phyloP scores from a whole-genome alignment of 1,140 invertebrate species.

The Pygmarrhopalites habei region DNA sequence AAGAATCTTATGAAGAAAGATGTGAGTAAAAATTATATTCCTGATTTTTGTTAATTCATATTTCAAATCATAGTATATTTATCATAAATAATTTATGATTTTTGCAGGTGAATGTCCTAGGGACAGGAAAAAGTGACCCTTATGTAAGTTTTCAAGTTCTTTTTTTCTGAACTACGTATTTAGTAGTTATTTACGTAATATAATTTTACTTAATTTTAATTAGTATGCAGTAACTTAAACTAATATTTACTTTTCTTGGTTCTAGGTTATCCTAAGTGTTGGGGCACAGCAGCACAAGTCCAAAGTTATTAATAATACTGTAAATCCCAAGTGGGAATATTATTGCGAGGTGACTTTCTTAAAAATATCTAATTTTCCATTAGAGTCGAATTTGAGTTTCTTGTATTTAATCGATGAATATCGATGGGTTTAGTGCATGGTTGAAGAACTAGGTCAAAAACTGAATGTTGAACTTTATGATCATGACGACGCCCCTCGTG shows the following conservation, averaged over 20 bases:
- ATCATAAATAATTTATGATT: not conserved
- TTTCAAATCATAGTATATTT: not conserved
- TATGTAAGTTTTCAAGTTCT: too few species aligned
- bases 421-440: conserved; percentile 36
- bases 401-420: too few species aligned
- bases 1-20: conserved; percentile 88
- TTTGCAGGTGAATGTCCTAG: conserved; percentile 62
- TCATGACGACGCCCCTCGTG: conserved; percentile 35
- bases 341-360: conserved; percentile 71
- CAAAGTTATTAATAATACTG: conserved; percentile 78
- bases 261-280: conserved; percentile 72
- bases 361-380: too few species aligned
- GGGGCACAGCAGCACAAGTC: conserved; percentile 84
- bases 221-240: too few species aligned
- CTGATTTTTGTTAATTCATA: not conserved
- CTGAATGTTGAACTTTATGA: conserved; percentile 36
- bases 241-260: too few species aligned
- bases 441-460: conserved; percentile 37
- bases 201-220: too few species aligned
- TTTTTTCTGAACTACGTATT: too few species aligned
- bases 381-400: too few species aligned
- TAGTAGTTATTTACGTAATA: too few species aligned
- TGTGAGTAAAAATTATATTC: conserved; percentile 41
- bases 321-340: conserved; percentile 89
- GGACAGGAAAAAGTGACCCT: conserved; percentile 92